Evolutionary conservation across 2,888 invertebrate genomes (phyloP), one percentile per base, ranked within the genome.

Genomic region (Drosophila atroscutellata): DNA sequence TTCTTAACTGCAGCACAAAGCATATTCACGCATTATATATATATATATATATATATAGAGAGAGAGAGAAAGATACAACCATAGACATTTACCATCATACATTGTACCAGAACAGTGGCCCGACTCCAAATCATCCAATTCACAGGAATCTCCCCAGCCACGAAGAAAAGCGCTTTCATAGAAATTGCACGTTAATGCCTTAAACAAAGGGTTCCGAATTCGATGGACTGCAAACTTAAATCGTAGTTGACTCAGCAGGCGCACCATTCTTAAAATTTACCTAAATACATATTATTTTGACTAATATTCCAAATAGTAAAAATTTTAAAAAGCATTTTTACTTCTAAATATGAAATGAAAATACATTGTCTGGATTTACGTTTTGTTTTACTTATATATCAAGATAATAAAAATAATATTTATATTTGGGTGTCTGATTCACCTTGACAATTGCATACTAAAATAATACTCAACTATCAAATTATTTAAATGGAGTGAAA

Each of bases 81-180:
- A 1, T 20, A 15, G 3, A 13, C 13, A 52, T 24, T 77, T 84
- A 83, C 83, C 72, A 51, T 86, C 72, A 4, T 37, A 49, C 77
- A 86, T 86, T 11, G 80, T 75, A 7, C 85, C 83, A 9, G 83
- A 84, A 42, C 49, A 60, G 59, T 83, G 87, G 1, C 51, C 72
- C 2, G 75, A 66, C 2, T 77, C 45, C 18, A 72, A 63, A 3
- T 58, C 54, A 1, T 68, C 45, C 39, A 55, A 62, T 0, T 66
- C 66, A 51, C 75, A 76, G 2, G 2, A 15, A 4, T 63, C 52
- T 7, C 8, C 15, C 42, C 50, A 66, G 30, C 15, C 2, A 4
- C 20, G 9, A 18, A 15, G 8, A n/a, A 2, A 4, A 5, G 37
- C 11, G 0, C 49, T 60, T 15, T 18, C 39, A 32, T 60, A 52